Evolutionary conservation across 2,113 vertebrate genomes (phyloP), one percentile per base, ranked within the genome.

Genomic region (Myotis brandtii): DNA sequence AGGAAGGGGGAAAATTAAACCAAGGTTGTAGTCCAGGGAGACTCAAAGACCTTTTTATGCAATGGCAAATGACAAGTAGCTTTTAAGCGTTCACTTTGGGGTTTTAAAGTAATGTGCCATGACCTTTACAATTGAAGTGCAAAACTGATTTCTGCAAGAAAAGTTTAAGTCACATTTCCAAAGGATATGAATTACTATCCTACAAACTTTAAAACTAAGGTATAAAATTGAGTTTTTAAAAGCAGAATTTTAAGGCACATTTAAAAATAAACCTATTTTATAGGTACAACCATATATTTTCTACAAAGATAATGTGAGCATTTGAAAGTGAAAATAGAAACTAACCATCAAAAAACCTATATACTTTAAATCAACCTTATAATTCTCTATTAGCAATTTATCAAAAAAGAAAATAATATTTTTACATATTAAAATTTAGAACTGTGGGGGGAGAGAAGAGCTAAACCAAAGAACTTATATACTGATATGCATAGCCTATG

Each of bases 101-200:
- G n/a, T 80, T 73, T 88, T 95, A 86, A 91, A 91, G 72, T 62
- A 91, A 84, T 48, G 67, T 18, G 40, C 54, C 52, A 82, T 72
- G 73, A 91, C 59, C 67, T 95, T 95, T 20, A 77, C 27, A 88
- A 73, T 23, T 87, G 70, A 96, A 91, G 83, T 81, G 23, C 9
- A 95, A 96, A 93, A 72, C 43, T 56, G 77, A 91, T 70, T 84
- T 89, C 72, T 72, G 95, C 89, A 93, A 93, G 52, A 67, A 95
- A 97, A 77, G 34, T 82, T 80, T 81, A 96, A 93, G 54, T 67
- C 37, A 13, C 32, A 91, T 91, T 95, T 91, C 48, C 7, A 66
- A 93, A 85, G 30, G 7, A 30, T 67, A 77, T 66, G 11, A 81
- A 88, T 87, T n/a, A 64, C 27, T 91, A 14, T 72, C 25, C 32